Base-by-base conservation (phyloP, 2,797 vertebrate species). In the Catamblyrhynchus diadema region DNA sequence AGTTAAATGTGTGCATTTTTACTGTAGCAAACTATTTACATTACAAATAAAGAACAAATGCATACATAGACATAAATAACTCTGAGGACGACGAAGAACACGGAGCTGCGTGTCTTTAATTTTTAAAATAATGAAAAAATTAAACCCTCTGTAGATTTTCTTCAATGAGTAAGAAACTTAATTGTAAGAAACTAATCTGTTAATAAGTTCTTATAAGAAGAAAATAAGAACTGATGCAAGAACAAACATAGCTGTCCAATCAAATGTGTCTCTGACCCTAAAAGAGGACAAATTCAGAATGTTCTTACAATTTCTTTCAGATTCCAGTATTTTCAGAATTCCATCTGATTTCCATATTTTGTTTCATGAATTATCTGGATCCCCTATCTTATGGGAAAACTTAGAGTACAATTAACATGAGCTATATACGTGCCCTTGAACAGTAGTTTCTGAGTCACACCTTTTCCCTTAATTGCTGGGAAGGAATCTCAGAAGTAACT, bases 281-380 rank as follows among this genome's bases (percentile, higher is more conserved):
- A 39, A 77, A 37, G 8, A 70, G 5, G 13, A 41, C 2, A 61
- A 61, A 75, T 57, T 50, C 14, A 3, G 1, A 3, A 4, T 0
- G 0, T 50, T 83, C 17, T 32, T 56, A 7, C 7, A 33, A 28
- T 64, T 61, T 66, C 15, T 30, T 84, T 84, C 44, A 66, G 20
- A 42, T 3, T 66, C 6, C n/a, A 54, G 3, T 19, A 14, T 50
- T 88, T 73, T 67, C 32, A 44, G 17, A 33, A 74, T 81, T 73
- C 9, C 14, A 14, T 44, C 32, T 56, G 25, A 60, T 64, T 74
- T 78, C 11, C 5, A 22, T 32, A 13, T 60, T 71, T 90, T 67
- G 2, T 15, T 44, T 54, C 22, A 28, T 5, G 1, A 66, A 50
- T 60, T 48, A 5, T 19, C 7, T 62, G 18, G 32, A 41, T n/a